phyloP scores from a whole-genome alignment of 2,113 vertebrate species.

The Alethe castanea region DNA sequence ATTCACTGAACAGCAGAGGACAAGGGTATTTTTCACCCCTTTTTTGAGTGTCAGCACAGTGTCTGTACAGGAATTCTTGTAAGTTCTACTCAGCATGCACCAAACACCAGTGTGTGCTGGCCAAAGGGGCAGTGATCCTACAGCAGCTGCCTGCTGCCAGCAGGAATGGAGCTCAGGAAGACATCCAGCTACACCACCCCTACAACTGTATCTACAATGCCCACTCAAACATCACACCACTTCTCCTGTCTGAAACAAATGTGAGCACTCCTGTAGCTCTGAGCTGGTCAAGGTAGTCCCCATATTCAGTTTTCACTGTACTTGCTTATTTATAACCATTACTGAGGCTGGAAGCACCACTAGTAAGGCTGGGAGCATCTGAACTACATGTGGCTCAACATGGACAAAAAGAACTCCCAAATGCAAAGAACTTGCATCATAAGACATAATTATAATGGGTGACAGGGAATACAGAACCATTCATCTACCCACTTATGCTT shows the following conservation, averaged over 20 bases:
- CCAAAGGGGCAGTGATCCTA: accelerated
- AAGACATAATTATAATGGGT: background rate
- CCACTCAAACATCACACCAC: background rate
- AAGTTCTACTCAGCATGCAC: background rate
- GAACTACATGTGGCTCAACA: accelerated
- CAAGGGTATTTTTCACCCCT: accelerated
- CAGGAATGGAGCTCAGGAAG: background rate
- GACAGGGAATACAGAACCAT: background rate
- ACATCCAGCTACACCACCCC: background rate
- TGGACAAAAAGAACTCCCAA: background rate
- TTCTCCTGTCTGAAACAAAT: background rate
- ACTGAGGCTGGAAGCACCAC: background rate
- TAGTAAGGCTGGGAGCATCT: background rate
- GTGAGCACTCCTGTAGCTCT: background rate
- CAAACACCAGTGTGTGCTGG: accelerated
- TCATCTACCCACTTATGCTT: background rate
- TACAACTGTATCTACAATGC: no score
- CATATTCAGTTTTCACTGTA: background rate
- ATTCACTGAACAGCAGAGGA: background rate
- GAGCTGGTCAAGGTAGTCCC: background rate
- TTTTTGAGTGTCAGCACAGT: background rate
- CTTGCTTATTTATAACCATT: background rate
- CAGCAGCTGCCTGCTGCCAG: accelerated
- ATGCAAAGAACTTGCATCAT: background rate
- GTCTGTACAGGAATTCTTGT: background rate